Base-by-base conservation (phyloP, 2,797 vertebrate species). In the Crenichthys baileyi region DNA sequence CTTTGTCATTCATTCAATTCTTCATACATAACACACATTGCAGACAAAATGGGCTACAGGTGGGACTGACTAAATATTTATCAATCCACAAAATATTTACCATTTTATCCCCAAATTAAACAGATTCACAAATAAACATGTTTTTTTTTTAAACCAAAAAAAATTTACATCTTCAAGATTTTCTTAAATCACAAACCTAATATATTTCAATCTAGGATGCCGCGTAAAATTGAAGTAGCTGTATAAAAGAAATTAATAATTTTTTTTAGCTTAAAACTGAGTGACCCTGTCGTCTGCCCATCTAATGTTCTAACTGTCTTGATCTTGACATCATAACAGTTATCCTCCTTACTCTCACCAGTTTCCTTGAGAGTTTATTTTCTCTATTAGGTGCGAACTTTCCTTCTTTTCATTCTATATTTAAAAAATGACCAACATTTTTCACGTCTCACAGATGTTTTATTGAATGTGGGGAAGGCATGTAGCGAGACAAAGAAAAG, bases 391-490 rank as follows among this genome's bases (percentile, higher is more conserved):
- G 61, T 18, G 24, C 31, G 29, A 7, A 16, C 51, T 53, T 58
- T 22, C 46, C 22, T 51, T 24, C 29, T 29, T 63, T 72, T 48
- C 68, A 41, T 48, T 48, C 44, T 31, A 71, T 65, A 78, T 82
- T 8, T 3, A n/a, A 67, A 56, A 61, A 79, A 51, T 41, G 20
- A 72, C 53, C 48, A 6, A 29, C 53, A 18, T 51, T 70, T 70
- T 75, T 75, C 20, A 46, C 63, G 24, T 50, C 53, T 76, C 55
- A 75, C 31, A 61, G 3, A 71, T 53, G 7, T 81, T 80, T 68
- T 71, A 73, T 71, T 13, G 0, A 46, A 74, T 58, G 15, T 20
- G 58, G 63, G 85, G 15, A 79, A 79, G 3, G 48, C 1, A 36
- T 0, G 0, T 2, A 48, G 0, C 0, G 36, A 58, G 61, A 70